Conservation (phyloP, 2,113 vertebrate genomes). For the Pholis gunnellus region DNA sequence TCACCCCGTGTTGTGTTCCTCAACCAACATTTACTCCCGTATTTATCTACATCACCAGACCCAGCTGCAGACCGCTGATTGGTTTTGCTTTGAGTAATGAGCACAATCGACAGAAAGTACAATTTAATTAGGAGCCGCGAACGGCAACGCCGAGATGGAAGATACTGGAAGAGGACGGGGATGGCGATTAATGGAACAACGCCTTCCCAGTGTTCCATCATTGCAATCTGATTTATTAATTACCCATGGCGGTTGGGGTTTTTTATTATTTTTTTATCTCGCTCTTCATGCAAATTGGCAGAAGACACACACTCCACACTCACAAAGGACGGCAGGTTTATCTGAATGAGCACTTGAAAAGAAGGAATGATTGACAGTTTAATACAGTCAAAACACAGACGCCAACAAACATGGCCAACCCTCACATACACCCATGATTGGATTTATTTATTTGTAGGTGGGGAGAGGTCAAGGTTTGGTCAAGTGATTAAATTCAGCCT, state of each 20-base stretch:
- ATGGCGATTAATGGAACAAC: conserved; percentile 73
- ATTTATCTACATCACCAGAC: conserved; percentile 67
- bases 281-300: conserved; percentile 56
- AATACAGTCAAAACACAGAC: not conserved
- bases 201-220: conserved; percentile 68
- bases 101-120: conserved; percentile 75
- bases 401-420: conserved; percentile 5
- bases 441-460: conserved; percentile 6
- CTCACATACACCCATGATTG: conserved; percentile 27
- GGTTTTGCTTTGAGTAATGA: conserved; percentile 79
- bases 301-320: conserved; percentile 28
- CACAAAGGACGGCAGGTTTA: conserved; percentile 13
- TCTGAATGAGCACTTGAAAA: conserved; percentile 24
- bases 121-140: conserved; percentile 75
- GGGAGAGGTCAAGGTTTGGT: conserved; percentile 23
- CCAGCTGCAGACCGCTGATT: conserved; percentile 70
- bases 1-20: conserved; percentile 42
- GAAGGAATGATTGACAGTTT: conserved; percentile 33
- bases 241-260: conserved; percentile 55
- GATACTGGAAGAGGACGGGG: conserved; percentile 59
- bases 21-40: conserved; percentile 56
- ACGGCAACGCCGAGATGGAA: conserved; percentile 64
- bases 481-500: conserved; percentile 18
- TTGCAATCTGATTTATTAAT: conserved; percentile 79
- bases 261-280: conserved; percentile 42